Evolutionary conservation across 2,113 vertebrate species (phyloP).

Genomic region (Salvator merianae): DNA sequence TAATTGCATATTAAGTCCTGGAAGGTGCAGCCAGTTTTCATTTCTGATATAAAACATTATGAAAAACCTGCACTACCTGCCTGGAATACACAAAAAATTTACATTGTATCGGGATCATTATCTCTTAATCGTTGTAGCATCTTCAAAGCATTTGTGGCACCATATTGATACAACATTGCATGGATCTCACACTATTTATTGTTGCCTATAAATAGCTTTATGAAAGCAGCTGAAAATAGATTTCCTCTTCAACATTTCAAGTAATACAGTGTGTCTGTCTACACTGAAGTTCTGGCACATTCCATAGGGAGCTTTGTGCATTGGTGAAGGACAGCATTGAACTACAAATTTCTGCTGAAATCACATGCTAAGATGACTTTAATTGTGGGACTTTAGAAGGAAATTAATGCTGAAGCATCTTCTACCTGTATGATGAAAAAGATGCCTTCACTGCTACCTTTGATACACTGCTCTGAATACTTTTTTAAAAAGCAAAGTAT

Average conservation of each 20-base stretch:
- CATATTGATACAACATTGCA: background rate
- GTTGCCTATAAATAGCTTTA: background rate
- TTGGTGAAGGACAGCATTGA: background rate
- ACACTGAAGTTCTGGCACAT: background rate
- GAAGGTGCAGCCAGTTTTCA: background rate
- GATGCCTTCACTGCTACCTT: background rate
- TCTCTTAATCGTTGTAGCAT: rapidly evolving
- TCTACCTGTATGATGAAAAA: background rate
- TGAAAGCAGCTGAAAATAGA: background rate
- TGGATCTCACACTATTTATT: background rate
- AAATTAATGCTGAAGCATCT: background rate
- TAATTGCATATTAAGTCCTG: background rate
- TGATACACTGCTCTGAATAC: background rate
- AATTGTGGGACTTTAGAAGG: background rate
- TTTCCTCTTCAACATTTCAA: background rate
- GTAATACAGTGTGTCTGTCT: background rate
- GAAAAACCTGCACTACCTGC: rapidly evolving
- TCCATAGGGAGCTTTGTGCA: background rate
- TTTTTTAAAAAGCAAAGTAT: background rate
- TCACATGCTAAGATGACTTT: background rate
- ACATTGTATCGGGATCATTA: background rate
- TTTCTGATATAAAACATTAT: background rate
- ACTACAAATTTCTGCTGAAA: rapidly evolving
- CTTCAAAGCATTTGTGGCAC: background rate
- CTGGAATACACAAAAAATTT: rapidly evolving